These are phyloP conservation scores for Drosophila mercatorum DNA, from an alignment of 2,888 invertebrate genomes.

Conservation along the genomic window DNA sequence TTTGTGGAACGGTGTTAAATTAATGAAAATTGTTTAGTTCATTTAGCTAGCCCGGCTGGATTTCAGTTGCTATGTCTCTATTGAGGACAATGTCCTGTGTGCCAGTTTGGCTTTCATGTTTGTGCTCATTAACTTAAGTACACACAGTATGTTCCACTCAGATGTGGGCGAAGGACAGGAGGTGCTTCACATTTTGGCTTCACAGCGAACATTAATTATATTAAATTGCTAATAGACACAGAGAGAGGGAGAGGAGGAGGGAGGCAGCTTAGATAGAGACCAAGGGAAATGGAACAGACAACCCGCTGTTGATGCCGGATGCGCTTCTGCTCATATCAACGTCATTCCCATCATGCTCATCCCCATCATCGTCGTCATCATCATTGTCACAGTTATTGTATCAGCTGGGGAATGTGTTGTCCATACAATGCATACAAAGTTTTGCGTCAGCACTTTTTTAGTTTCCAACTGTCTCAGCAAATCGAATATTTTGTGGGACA, in stretches of 20 bases:
- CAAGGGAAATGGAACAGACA: constrained; percentile 10
- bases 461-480: constrained; percentile 37
- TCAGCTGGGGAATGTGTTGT: constrained; percentile 30
- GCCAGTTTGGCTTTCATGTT: constrained; percentile 42
- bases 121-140: constrained; percentile 39
- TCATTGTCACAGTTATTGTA: constrained; percentile 22
- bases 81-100: constrained; percentile 39
- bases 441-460: constrained; percentile 44
- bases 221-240: constrained; percentile 15
- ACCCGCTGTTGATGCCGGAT: constrained; percentile 38
- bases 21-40: constrained; percentile 41
- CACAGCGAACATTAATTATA: constrained; percentile 33
- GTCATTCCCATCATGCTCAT: constrained; percentile 4
- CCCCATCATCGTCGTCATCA: not conserved
- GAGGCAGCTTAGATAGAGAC: not conserved
- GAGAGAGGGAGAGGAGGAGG: not conserved
- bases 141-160: constrained; percentile 13
- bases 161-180: not conserved
- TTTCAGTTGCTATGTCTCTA: constrained; percentile 18
- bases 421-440: constrained; percentile 15
- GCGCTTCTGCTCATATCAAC: constrained; percentile 22
- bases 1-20: constrained; percentile 27
- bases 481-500: constrained; percentile 30
- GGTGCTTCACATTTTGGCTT: constrained; percentile 19
- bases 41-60: constrained; percentile 18